Percentiles rank a stretch among this genome's conserved stretches.
phyloP scores from a whole-genome alignment of 2,888 invertebrate species.

The Parnassius orleans region DNA sequence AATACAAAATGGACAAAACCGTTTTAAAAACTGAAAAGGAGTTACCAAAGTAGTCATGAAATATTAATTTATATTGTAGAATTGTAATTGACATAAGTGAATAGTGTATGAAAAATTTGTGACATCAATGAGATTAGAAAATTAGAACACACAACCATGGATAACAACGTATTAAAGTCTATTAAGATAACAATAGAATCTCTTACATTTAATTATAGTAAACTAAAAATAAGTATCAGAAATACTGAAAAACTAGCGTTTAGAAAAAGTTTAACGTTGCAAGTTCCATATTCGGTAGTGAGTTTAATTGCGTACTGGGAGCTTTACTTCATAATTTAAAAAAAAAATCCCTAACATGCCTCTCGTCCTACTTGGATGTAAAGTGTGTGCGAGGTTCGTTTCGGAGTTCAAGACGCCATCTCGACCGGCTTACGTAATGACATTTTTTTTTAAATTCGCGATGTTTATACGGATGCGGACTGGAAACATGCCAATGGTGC shows the following conservation, averaged over 20 bases:
- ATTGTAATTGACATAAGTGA: too few species aligned
- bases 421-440: slow-evolving; percentile 58
- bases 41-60: too few species aligned
- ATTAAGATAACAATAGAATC: too few species aligned
- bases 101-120: too few species aligned
- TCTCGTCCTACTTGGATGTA: slow-evolving; percentile 19
- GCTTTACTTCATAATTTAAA: slow-evolving; percentile 13
- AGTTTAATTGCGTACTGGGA: slow-evolving; percentile 1
- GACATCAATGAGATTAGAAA: too few species aligned
- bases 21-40: too few species aligned
- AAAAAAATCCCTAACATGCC: slow-evolving; percentile 9
- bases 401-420: slow-evolving; percentile 33
- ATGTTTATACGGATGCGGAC: slow-evolving; percentile 71
- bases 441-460: slow-evolving; percentile 72
- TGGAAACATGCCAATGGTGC: slow-evolving; percentile 70
- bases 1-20: too few species aligned
- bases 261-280: slow-evolving; percentile 4
- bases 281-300: slow-evolving; percentile 2
- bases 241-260: background rate
- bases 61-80: too few species aligned
- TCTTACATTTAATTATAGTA: too few species aligned
- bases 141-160: too few species aligned
- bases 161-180: too few species aligned
- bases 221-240: too few species aligned
- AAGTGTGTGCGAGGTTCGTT: slow-evolving; percentile 19